These are phyloP conservation scores for Trichechus manatus DNA, from an alignment of 2,113 vertebrate species.

Conservation along the genomic window DNA sequence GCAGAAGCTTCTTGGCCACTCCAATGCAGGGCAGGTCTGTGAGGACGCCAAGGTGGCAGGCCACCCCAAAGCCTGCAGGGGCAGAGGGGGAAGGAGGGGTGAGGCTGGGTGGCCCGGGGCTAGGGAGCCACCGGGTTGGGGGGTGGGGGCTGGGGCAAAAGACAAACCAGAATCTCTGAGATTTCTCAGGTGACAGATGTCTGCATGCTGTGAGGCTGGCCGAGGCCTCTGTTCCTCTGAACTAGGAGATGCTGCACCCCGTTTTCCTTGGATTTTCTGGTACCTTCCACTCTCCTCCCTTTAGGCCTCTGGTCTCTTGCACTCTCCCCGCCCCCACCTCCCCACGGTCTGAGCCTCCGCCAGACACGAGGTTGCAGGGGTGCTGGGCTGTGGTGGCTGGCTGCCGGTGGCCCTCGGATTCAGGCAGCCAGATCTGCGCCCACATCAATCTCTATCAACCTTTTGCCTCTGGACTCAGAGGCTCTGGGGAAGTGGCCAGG, in stretches of 20 bases:
- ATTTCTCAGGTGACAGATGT: background rate
- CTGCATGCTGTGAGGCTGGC: background rate
- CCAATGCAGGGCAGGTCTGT: conserved; percentile 94
- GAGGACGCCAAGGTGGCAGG: conserved; percentile 95
- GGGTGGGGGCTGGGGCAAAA: rapidly evolving
- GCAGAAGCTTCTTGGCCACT: conserved; percentile 97
- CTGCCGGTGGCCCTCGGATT: too few species aligned
- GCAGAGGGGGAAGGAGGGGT: background rate
- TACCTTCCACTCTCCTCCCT: too few species aligned
- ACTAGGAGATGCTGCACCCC: rapidly evolving
- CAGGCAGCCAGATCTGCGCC: too few species aligned
- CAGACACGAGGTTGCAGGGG: background rate
- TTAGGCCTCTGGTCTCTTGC: background rate
- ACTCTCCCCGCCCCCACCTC: too few species aligned
- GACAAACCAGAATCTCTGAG: background rate
- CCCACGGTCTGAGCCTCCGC: background rate
- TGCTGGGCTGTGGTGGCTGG: too few species aligned
- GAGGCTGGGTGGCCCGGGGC: background rate
- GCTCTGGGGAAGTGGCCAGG: background rate
- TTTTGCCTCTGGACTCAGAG: background rate
- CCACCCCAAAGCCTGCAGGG: conserved; percentile 94
- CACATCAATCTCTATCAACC: rapidly evolving
- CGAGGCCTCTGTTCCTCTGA: background rate
- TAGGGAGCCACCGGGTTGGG: background rate
- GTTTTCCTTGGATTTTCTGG: background rate